Evolutionary conservation across 2,888 invertebrate genomes (phyloP).

Genomic region (Limnephilus marmoratus): DNA sequence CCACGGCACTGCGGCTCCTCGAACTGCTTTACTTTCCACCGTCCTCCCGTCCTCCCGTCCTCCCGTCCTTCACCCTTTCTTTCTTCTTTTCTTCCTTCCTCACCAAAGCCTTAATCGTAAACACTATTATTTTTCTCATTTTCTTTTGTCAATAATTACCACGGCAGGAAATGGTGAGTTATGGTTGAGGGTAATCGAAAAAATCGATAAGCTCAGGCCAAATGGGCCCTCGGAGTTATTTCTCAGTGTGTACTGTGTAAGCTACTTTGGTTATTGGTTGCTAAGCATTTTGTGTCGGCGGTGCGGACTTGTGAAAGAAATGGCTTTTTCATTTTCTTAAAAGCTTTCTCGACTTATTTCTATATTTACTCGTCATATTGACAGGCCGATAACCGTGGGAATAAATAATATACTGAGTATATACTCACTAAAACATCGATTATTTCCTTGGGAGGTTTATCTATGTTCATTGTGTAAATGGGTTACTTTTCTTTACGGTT

Average conservation of each 20-base stretch:
- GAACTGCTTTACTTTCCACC: not conserved
- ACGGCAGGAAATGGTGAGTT: not conserved
- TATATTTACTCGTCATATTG: not conserved
- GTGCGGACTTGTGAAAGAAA: not conserved
- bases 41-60: not conserved
- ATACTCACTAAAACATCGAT: not conserved
- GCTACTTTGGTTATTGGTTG: conserved; percentile 34
- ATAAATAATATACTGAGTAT: not conserved
- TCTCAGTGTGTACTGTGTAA: conserved; percentile 26
- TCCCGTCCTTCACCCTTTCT: no score
- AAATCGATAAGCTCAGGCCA: conserved; percentile 16
- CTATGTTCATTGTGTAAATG: not conserved
- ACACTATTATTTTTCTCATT: not conserved
- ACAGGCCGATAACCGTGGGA: not conserved
- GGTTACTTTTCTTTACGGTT: not conserved
- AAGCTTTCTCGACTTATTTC: not conserved
- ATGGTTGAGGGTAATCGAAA: conserved; percentile 14
- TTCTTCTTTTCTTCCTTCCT: not conserved
- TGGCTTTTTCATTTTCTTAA: conserved; percentile 2
- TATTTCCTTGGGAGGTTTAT: not conserved
- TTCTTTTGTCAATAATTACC: not conserved
- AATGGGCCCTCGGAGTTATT: not conserved
- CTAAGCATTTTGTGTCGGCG: conserved; percentile 21
- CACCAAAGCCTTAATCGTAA: not conserved
- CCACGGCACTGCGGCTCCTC: conserved; percentile 1